Conservation (phyloP, 2,888 invertebrate species). For the Eumacrocentrus americanus region DNA sequence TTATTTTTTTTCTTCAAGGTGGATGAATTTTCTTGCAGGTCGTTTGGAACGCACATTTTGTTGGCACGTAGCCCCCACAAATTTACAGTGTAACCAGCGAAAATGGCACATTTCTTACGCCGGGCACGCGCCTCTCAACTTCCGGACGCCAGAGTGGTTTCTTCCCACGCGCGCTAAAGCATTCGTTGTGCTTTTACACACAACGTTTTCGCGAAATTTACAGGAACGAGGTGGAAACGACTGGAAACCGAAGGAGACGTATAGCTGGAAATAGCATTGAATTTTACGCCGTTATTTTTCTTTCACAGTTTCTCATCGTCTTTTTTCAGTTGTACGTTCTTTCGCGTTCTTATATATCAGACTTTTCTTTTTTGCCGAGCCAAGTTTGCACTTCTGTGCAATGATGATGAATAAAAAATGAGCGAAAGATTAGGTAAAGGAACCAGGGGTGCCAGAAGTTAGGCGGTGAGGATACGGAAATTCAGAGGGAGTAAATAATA, state of each 20-base stretch:
- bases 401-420: slow-evolving; percentile 9
- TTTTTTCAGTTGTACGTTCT: not conserved
- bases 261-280: not conserved
- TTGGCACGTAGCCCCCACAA: slow-evolving; percentile 21
- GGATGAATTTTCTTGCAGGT: not conserved
- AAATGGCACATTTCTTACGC: slow-evolving; percentile 27
- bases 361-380: not conserved
- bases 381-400: not conserved
- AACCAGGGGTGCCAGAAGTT: no score
- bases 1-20: not conserved
- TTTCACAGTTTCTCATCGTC: not conserved
- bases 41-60: not conserved
- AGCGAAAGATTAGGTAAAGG: no score
- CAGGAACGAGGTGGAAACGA: slow-evolving; percentile 1
- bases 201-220: slow-evolving; percentile 3
- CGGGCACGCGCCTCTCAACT: slow-evolving; percentile 23
- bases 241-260: not conserved
- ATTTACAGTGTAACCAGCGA: slow-evolving; percentile 17
- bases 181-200: not conserved
- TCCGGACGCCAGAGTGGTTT: slow-evolving; percentile 12
- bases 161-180: not conserved
- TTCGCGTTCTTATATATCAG: not conserved
- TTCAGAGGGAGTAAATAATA: not conserved
- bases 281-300: not conserved
- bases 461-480: not conserved